Base-by-base conservation (phyloP, 2,888 invertebrate species). In the Timandra comae region DNA sequence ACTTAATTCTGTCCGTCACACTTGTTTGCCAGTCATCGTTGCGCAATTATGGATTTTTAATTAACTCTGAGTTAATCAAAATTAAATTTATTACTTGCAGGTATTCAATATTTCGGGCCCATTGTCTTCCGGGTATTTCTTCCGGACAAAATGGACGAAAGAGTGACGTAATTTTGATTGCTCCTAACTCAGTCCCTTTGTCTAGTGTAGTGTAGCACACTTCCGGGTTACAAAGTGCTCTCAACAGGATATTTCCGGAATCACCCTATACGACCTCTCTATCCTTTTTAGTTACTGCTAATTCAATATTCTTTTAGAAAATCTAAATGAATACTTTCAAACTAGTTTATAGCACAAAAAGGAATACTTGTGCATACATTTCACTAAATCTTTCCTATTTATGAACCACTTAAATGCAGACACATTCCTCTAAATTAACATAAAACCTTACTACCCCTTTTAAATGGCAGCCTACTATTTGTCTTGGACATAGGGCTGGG, bases 21-120 rank as follows among this genome's bases (percentile, higher is more conserved):
- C 50, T 58, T 50, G 45, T 55, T 53, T 47, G 40, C 57, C 46
- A 66, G 64, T 70, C 71, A 69, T 64, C 54, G 57, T 51, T 45
- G 35, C 38, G 39, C 62, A 63, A 67, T 70, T 59, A 61, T 13
- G 27, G 35, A 27, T 30, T 44, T 48, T 43, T 41, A 39, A 47
- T 43, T 43, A 39, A 44, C 43, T 40, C 29, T 24, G 8, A 36
- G 38, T 38, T 25, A 25, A 24, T 19, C 10, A 29, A 13, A 11
- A 27, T 12, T 21, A 11, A 26, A 7, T 24, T 11, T 24, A 24
- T 24, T 10, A 9, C 6, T 24, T 11, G 11, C 4, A 6, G 24
- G 8, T n/a, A 22, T 6, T 10, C 11, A 11, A 2, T 11, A 7
- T 10, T 11, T 1, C 9, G 9, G 8, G 7, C 2, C 20, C 2